Evolutionary conservation across 2,113 vertebrate species (phyloP).

Genomic region (Aythya baeri): DNA sequence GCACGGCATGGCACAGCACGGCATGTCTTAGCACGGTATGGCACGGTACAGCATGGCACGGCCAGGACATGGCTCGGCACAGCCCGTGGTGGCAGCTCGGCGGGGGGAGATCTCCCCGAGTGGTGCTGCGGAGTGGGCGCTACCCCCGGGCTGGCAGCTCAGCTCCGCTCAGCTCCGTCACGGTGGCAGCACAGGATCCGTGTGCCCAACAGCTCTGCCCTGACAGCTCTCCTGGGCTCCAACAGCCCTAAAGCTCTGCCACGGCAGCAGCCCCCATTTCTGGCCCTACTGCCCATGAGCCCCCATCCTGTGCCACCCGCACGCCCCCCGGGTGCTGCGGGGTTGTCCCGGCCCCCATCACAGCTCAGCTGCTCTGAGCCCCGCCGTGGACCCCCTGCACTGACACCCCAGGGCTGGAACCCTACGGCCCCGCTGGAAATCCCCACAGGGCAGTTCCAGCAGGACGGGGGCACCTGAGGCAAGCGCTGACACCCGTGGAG

Average conservation of each 20-base stretch:
- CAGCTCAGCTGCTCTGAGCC: neutral
- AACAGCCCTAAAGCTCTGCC: too few relatives aligned
- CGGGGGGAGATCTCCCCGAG: neutral
- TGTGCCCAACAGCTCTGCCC: neutral
- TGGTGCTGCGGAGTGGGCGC: too few relatives aligned
- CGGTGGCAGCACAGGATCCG: neutral
- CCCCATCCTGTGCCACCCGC: neutral
- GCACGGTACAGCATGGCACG: too few relatives aligned
- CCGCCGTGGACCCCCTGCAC: rapidly evolving
- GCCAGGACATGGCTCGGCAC: too few relatives aligned
- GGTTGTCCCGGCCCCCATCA: rapidly evolving
- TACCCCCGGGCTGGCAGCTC: too few relatives aligned
- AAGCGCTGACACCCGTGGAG: rapidly evolving
- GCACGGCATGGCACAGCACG: too few relatives aligned
- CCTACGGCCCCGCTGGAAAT: neutral
- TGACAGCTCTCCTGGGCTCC: neutral
- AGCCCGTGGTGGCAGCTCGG: too few relatives aligned
- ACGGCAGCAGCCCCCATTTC: neutral
- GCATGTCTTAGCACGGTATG: too few relatives aligned
- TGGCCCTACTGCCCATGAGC: rapidly evolving
- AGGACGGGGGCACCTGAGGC: neutral
- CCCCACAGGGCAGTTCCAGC: rapidly evolving
- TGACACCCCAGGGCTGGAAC: neutral
- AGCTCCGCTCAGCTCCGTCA: too few relatives aligned
- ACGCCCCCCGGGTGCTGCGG: rapidly evolving